phyloP scores from a whole-genome alignment of 2,797 vertebrate species.

The Miopithecus talapoin region DNA sequence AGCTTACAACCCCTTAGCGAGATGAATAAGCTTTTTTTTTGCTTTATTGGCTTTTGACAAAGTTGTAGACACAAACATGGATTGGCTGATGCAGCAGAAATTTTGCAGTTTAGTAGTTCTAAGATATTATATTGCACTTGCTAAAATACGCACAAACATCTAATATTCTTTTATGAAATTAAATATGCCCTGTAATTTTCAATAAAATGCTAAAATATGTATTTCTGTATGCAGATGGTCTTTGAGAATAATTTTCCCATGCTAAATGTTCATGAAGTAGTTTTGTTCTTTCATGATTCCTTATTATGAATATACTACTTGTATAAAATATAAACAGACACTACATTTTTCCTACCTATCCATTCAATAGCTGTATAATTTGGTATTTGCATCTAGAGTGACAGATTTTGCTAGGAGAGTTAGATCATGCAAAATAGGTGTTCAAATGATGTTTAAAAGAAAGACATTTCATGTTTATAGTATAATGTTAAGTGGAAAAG shows the following conservation, averaged over 20 bases:
- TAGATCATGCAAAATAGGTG: neutral
- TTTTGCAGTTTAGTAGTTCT: slow-evolving; percentile 57
- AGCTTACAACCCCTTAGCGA: slow-evolving; percentile 64
- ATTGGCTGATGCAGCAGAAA: slow-evolving; percentile 76
- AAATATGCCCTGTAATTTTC: slow-evolving; percentile 65
- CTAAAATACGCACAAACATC: slow-evolving; percentile 41
- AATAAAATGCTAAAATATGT: slow-evolving; percentile 36
- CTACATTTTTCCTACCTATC: neutral
- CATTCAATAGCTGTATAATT: neutral
- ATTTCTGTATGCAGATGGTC: slow-evolving; percentile 18
- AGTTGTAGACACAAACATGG: slow-evolving; percentile 68
- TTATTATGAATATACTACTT: slow-evolving; percentile 39
- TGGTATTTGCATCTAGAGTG: slow-evolving; percentile 19
- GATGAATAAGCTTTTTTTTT: slow-evolving; percentile 76
- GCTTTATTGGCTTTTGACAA: slow-evolving; percentile 80
- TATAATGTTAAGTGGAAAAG: neutral
- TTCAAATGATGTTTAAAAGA: slow-evolving; percentile 44
- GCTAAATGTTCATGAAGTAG: slow-evolving; percentile 34
- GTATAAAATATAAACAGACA: slow-evolving; percentile 42
- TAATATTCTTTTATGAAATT: slow-evolving; percentile 60
- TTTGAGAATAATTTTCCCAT: slow-evolving; percentile 52
- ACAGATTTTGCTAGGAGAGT: neutral
- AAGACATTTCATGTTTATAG: slow-evolving; percentile 2
- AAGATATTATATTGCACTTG: slow-evolving; percentile 55
- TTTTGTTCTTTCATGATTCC: slow-evolving; percentile 50